Evolutionary conservation across 1,140 invertebrate genomes (phyloP), one percentile per base, ranked within the genome.

Genomic region (Nasonia longicornis): DNA sequence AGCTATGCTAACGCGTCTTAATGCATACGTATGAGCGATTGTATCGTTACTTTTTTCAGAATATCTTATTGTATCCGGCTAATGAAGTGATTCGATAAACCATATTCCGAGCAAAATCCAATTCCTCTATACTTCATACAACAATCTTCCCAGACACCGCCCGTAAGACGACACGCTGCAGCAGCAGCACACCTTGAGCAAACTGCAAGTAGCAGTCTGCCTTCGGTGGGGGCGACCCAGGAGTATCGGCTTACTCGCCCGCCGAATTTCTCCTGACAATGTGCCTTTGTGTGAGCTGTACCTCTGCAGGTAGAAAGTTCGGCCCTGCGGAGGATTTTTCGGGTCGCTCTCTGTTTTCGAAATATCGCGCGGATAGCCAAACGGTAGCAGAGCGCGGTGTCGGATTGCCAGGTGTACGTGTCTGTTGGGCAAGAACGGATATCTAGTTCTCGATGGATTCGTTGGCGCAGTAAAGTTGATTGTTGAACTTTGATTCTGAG

Each of bases 221-320:
- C 22, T 26, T 29, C 3, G 64, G 64, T 29, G n/a, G 14, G 10
- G 11, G 3, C 71, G 71, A 73, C 71, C 45, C 71, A 73, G 71
- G 71, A 73, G 71, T 73, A 73, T 73, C 71, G 45, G 71, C 11
- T 73, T 73, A 73, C 71, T 26, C 29, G 16, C 26, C 16, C 11
- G 70, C 70, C 70, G 38, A 71, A 71, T 35, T 69, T 71, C 70
- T 42, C 35, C 8, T 16, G 20, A 58, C 52, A 58, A 71, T 26
- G 38, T 31, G 38, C 35, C 70, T 71, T 71, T 71, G 64, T 71
- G 64, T 42, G 38, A 26, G 1, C 38, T 42, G 6, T 42, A 42
- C 38, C 3, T 71, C 14, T 38, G 10, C 64, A 67, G 64, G 64
- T 67, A 67, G 64, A 67, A 31, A 29, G 26, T 26, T 29, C 16